phyloP scores from a whole-genome alignment of 2,113 vertebrate genomes.

The Oreotrochilus melanogaster region DNA sequence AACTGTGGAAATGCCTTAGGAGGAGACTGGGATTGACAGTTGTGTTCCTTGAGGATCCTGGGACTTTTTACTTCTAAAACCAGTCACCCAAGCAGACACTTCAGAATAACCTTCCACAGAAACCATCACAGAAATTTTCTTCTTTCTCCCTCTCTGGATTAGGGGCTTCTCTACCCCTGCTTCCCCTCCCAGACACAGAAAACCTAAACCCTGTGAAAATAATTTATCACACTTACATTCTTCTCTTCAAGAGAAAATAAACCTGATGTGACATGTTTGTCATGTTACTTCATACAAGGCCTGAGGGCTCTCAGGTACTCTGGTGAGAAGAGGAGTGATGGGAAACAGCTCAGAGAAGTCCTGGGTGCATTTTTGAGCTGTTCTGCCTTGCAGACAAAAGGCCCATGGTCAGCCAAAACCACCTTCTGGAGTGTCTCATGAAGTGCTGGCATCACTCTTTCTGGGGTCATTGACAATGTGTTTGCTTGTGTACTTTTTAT shows the following conservation, averaged over 20 bases:
- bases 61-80: not conserved
- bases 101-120: not conserved
- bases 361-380: not conserved
- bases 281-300: not conserved
- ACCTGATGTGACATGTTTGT: not conserved
- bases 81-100: not conserved
- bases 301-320: not conserved
- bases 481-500: not conserved
- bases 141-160: not conserved
- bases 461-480: not conserved
- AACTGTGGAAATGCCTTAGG: not conserved
- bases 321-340: not conserved
- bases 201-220: not conserved
- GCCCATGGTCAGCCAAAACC: not conserved
- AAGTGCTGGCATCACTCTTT: accelerated
- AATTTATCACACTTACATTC: not conserved
- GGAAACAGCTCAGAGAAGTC: not conserved
- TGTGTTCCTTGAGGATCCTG: not conserved
- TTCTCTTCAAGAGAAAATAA: not conserved
- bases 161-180: not conserved
- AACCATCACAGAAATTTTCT: not conserved
- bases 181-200: not conserved
- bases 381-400: not conserved
- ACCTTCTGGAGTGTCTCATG: not conserved
- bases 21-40: not conserved